Percentiles rank a stretch among this genome's conserved stretches.
These are phyloP conservation scores for Cephus pulcher DNA, from an alignment of 2,888 invertebrate genomes.

Conservation along the genomic window DNA sequence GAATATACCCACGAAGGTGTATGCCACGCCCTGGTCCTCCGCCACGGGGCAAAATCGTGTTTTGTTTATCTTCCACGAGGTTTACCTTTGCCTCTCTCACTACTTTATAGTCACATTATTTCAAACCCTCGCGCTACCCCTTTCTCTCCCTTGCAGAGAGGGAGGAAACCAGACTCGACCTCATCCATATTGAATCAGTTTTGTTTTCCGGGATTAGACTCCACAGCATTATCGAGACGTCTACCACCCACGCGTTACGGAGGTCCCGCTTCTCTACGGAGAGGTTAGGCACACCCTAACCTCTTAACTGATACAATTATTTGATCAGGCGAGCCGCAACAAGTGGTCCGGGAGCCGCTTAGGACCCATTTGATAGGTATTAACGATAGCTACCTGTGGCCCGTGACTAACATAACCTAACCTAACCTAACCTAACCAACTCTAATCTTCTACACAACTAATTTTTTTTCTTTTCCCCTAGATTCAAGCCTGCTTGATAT, in stretches of 20 bases:
- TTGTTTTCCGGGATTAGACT: conserved; percentile 33
- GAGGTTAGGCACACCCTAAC: conserved; percentile 14
- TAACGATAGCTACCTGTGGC: neutral
- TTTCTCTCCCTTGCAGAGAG: conserved; percentile 1
- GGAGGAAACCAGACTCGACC: conserved; percentile 13
- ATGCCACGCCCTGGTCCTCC: conserved; percentile 18
- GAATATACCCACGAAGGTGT: neutral
- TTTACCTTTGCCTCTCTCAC: neutral
- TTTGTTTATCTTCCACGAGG: conserved; percentile 29
- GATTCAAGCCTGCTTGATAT: neutral
- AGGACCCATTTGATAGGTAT: neutral
- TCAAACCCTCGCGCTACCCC: neutral
- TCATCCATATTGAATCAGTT: conserved; percentile 26
- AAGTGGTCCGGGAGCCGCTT: conserved; percentile 30
- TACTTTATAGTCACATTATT: neutral
- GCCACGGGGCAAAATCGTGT: conserved; percentile 21
- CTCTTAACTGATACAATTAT: conserved; percentile 35
- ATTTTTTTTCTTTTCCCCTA: neutral
- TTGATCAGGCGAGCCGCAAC: conserved; percentile 39
- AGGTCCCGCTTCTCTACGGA: neutral
- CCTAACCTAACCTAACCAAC: neutral
- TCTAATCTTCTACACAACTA: neutral
- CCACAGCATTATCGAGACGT: neutral
- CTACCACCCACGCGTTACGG: conserved; percentile 32
- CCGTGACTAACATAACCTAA: neutral